Evolutionary conservation across 2,797 vertebrate species (phyloP).

Genomic region (Danio tinwini): DNA sequence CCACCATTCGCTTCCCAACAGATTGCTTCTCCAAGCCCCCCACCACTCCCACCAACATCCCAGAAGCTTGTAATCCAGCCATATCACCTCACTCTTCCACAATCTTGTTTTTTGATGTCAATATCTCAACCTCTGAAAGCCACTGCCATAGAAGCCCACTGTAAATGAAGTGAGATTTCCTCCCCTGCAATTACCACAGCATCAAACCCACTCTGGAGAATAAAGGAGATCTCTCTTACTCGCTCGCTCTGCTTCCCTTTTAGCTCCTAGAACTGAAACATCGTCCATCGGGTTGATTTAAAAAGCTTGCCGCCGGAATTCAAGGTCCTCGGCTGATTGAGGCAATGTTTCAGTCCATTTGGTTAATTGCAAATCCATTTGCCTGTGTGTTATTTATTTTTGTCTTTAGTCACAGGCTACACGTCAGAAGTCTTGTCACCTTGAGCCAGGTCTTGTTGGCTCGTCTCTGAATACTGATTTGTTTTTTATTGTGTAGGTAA

Average conservation of each 20-base stretch:
- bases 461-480: not conserved
- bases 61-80: constrained; percentile 59
- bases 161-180: constrained; percentile 40
- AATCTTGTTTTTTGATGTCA: constrained; percentile 60
- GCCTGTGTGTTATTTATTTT: constrained; percentile 68
- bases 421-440: constrained; percentile 66
- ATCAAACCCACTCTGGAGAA: constrained; percentile 38
- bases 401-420: constrained; percentile 72
- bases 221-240: constrained; percentile 39
- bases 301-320: constrained; percentile 37
- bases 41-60: not conserved
- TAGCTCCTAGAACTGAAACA: constrained; percentile 34
- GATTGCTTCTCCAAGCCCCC: constrained; percentile 26
- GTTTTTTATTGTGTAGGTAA: not conserved
- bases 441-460: not conserved
- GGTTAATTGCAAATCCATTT: constrained; percentile 76
- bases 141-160: constrained; percentile 33
- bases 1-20: constrained; percentile 45
- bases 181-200: constrained; percentile 36
- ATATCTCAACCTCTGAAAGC: constrained; percentile 47
- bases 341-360: constrained; percentile 55
- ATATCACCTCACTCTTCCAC: constrained; percentile 56
- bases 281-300: constrained; percentile 45
- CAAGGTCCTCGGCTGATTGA: constrained; percentile 32
- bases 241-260: constrained; percentile 2